These are phyloP conservation scores for Tylochromis polylepis DNA, from an alignment of 2,113 vertebrate genomes.

Conservation along the genomic window DNA sequence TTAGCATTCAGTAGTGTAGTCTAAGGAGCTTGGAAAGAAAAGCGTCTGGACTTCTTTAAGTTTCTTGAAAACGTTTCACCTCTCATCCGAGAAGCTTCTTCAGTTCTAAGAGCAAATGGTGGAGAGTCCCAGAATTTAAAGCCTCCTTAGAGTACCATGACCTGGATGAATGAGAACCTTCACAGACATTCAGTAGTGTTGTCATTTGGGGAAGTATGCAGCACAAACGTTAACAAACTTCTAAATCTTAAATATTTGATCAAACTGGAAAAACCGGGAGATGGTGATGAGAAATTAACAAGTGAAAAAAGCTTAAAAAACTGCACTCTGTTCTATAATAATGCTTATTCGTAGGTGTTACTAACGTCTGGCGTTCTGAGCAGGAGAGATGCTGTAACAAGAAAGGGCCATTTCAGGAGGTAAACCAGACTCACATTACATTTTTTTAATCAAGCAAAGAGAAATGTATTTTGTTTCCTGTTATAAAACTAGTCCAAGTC, in stretches of 20 bases:
- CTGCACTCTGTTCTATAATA: neutral
- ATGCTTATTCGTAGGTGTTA: neutral
- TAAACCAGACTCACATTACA: neutral
- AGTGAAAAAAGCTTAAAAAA: neutral
- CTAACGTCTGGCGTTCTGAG: neutral
- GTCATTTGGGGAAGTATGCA: neutral
- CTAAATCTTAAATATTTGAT: neutral
- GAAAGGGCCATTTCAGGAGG: neutral
- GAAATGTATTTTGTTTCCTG: neutral
- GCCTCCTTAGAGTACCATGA: too few species aligned
- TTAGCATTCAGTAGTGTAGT: neutral
- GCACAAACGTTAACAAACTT: neutral
- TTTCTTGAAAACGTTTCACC: too few species aligned
- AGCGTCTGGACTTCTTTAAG: too few species aligned
- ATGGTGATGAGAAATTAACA: neutral
- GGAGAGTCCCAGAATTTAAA: too few species aligned
- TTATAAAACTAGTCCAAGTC: neutral
- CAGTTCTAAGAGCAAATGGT: too few species aligned
- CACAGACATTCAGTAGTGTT: neutral
- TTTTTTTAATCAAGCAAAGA: neutral
- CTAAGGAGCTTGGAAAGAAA: too few species aligned
- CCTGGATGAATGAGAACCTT: too few species aligned
- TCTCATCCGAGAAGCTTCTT: too few species aligned
- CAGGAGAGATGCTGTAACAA: neutral
- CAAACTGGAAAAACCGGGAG: neutral